Evolutionary conservation across 2,888 invertebrate genomes (phyloP), one percentile per base, ranked within the genome.

Genomic region (Nycteola revayana): DNA sequence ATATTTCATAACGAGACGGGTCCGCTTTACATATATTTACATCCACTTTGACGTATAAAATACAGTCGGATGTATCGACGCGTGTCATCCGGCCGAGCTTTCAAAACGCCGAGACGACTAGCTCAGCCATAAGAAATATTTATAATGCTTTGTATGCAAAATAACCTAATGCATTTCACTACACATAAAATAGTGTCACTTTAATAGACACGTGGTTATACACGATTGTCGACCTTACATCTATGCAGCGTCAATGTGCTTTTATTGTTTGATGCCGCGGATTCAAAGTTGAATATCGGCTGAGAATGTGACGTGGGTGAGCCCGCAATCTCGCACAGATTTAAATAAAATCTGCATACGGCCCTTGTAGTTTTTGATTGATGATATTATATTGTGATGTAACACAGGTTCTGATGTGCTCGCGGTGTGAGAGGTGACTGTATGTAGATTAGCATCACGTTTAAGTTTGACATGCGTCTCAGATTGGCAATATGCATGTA

Each of bases 61-160:
- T 63, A 65, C 61, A 63, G 58, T 71, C 55, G 61, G 69, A 76
- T 72, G 71, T 73, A 75, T 78, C 77, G 75, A 75, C 72, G 74
- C 75, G 78, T 78, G 83, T 82, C 83, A 79, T 84, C 83, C 74
- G 66, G 49, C 58, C 30, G 51, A 66, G 73, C 74, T 82, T 84
- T 83, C 77, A 78, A 83, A 82, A 76, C 67, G 56, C 56, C 58
- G 67, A 66, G 64, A 65, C 64, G 62, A 66, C 62, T 69, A 71
- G 14, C 73, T 73, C 60, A 75, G 68, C 73, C 73, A 74, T 75
- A 75, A 73, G 77, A 74, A 79, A 85, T 85, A 85, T 87, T 86
- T 87, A 86, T 87, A 85, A 80, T 66, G 73, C 86, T 88, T 88
- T 88, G 87, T 88, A 88, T 88, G 87, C 86, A 83, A 88, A 87